A percentile compares a stretch with the other conserved stretches of the same genome.
phyloP scores from a whole-genome alignment of 2,113 vertebrate species.

The Panurus biarmicus region DNA sequence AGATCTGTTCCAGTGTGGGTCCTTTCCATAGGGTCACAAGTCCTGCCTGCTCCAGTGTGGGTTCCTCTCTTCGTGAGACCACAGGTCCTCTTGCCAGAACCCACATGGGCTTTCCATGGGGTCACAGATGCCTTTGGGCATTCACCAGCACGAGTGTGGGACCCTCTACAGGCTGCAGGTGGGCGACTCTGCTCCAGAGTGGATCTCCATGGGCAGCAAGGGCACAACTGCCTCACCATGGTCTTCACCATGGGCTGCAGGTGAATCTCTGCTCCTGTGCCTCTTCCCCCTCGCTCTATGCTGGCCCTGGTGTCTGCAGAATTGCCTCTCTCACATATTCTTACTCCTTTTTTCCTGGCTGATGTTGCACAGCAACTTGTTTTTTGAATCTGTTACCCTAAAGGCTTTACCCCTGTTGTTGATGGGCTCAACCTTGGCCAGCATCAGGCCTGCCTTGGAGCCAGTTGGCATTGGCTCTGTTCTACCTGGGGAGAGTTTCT shows the following conservation, averaged over 20 bases:
- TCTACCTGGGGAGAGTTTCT: not conserved
- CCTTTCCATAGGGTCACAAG: not conserved
- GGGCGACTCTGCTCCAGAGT: not conserved
- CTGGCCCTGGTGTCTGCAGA: not conserved
- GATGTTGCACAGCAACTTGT: not conserved
- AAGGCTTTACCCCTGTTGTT: not conserved
- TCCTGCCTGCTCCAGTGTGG: not conserved
- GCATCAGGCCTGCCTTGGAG: fast-evolving
- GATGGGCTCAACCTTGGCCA: not conserved
- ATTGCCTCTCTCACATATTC: not conserved
- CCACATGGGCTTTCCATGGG: not conserved
- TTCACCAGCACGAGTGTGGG: not conserved
- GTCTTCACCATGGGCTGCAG: not conserved
- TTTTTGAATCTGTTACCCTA: not conserved
- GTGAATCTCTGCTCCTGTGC: not conserved
- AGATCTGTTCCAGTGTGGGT: not conserved
- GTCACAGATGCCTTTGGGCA: not conserved
- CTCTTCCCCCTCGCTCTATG: not conserved
- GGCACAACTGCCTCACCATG: not conserved
- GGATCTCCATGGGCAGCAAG: not conserved
- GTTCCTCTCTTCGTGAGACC: not conserved
- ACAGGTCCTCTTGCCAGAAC: not conserved
- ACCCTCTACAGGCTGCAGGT: not conserved
- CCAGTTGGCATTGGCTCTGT: not conserved
- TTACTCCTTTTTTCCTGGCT: not conserved